Base-by-base conservation (phyloP, 2,797 vertebrate species). In the Lutjanus campechanus region DNA sequence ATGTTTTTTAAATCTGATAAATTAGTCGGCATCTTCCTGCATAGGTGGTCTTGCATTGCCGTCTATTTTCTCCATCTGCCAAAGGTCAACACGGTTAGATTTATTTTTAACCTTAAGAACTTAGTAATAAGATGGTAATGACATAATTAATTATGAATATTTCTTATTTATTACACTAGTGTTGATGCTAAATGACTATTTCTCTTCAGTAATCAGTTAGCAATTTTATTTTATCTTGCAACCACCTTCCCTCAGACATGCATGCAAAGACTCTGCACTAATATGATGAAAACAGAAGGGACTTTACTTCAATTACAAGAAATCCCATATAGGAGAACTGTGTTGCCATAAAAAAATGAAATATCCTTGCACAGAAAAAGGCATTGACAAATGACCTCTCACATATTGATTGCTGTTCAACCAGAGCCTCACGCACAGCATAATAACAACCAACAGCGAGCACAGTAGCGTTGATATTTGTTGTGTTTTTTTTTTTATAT, bases 311-410 rank as follows among this genome's bases (percentile, higher is more conserved):
- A 86, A 88, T 83, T 78, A 74, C 16, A 74, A 81, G 40, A 90
- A 86, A 89, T 83, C 65, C 64, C 51, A 76, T 83, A 69, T 20
- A 71, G 29, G 58, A 76, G 47, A 76, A 58, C 43, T 77, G 41
- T 69, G 25, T 67, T 86, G 60, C 71, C 59, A 74, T 70, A 67
- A 76, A 77, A 78, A 72, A 80, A 60, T 46, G 44, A 77, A 76
- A 43, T 77, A 85, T 78, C 60, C 77, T 74, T 51, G 22, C 76
- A 63, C 61, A 78, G 77, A 88, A 91, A 82, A 87, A 89, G 83
- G 69, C 85, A 91, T 66, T 83, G 85, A 92, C 81, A 88, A 89
- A 89, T 88, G 85, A 92, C 86, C 91, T 90, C 84, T 87, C 83
- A 87, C 70, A 84, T 85, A 90, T 92, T 91, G 89, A 93, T 90